Base-by-base conservation (phyloP, 2,113 vertebrate genomes). In the Malurus elegans region DNA sequence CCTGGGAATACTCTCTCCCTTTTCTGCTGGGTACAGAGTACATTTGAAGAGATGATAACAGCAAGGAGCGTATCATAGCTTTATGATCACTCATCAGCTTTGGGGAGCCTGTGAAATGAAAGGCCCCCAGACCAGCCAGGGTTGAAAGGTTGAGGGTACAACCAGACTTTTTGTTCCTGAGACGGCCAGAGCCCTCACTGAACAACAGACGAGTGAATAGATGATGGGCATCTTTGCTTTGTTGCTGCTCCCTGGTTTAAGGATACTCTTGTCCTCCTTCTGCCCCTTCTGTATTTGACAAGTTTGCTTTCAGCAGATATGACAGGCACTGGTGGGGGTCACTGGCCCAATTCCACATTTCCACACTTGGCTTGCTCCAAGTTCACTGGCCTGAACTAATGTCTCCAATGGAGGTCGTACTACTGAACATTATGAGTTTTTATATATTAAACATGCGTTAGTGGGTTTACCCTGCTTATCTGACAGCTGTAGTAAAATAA, bases 401-500 rank as follows among this genome's bases (percentile, higher is more conserved):
- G 97, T 97, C 95, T 98, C 98, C 97, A 97, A 97, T 97, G 97
- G 97, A 95, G 97, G 97, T 96, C 95, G 85, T 97, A 89, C 73
- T 98, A 95, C 88, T 93, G 96, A 97, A 96, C 96, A 94, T 96
- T 97, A 96, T 97, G 97, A 98, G 98, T 90, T 98, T 98, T 97
- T 96, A 97, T 97, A 97, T 98, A 98, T 97, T 97, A 98, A 98
- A 98, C 98, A 98, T 97, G 98, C 98, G 96, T 98, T 99, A 97
- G 97, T 96, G 94, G 94, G 91, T 95, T 93, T 93, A 79, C 94
- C 96, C 96, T 58, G 93, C 90, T 97, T 92, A 97, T 96, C 96
- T 97, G 97, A 98, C 98, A 98, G 98, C 98, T 98, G 97, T 97
- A 97, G 93, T 97, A 97, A 98, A 98, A 97, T 97, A 98, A 98